Percentiles rank a stretch among this genome's conserved stretches.
These are phyloP conservation scores for Amblyornis subalaris DNA, from an alignment of 2,113 vertebrate genomes.

Conservation along the genomic window DNA sequence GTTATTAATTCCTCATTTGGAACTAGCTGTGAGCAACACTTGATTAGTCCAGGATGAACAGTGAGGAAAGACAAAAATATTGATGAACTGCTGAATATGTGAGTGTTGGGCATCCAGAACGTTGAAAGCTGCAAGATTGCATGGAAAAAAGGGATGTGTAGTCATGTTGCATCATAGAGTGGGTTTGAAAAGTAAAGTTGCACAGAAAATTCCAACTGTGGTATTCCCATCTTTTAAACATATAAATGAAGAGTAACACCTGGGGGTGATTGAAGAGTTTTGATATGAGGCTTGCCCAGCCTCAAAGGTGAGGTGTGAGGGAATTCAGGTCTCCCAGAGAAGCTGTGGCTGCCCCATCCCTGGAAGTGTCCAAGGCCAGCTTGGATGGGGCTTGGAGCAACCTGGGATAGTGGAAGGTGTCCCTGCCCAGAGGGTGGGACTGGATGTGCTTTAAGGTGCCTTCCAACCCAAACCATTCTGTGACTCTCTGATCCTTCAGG, in stretches of 20 bases:
- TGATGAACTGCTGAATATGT: conserved; percentile 3
- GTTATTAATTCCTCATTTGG: conserved; percentile 42
- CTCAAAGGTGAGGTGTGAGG: not conserved
- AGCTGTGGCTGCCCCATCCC: not conserved
- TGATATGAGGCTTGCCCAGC: not conserved
- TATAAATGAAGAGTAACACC: not conserved
- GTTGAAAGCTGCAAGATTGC: not conserved
- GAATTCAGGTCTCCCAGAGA: not conserved
- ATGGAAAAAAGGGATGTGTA: not conserved
- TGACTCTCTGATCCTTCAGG: not conserved
- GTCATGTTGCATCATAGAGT: not conserved
- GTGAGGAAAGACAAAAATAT: not conserved
- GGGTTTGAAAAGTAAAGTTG: not conserved
- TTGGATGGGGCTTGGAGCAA: fast-evolving
- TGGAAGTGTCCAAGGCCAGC: not conserved
- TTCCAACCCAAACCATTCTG: not conserved
- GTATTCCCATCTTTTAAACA: not conserved
- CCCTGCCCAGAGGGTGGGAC: not conserved
- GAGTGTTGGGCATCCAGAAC: not conserved
- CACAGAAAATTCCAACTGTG: not conserved
- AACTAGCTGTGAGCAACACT: conserved; percentile 19
- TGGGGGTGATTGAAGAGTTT: not conserved
- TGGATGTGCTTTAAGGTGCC: not conserved
- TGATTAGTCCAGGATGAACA: conserved; percentile 4
- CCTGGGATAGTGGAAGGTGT: not conserved